Conservation (phyloP, 1,140 invertebrate species). For the Formica selysi region DNA sequence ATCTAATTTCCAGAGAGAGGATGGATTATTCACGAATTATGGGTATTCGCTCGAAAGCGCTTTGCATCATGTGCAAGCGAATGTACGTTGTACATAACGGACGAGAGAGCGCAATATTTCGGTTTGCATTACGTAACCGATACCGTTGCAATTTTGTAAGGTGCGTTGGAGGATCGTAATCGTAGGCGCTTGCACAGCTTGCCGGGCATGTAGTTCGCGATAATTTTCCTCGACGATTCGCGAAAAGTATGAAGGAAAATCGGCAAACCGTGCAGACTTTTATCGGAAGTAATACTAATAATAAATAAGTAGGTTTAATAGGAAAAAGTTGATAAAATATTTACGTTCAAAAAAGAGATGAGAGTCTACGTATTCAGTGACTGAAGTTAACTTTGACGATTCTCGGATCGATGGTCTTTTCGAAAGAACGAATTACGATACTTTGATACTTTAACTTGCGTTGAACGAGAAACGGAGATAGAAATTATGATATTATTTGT, state of each 20-base stretch:
- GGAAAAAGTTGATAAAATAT: neutral
- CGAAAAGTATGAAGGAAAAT: neutral
- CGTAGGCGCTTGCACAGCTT: constrained; percentile 15
- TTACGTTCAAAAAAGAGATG: too few relatives aligned
- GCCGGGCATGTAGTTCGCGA: constrained; percentile 4
- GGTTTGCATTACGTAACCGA: constrained; percentile 4
- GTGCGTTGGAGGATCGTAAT: constrained; percentile 20
- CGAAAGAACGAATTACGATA: neutral
- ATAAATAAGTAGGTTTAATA: neutral
- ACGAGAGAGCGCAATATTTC: constrained; percentile 37
- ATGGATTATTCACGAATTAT: constrained; percentile 44
- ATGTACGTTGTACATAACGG: constrained; percentile 8
- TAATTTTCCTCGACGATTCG: constrained; percentile 22
- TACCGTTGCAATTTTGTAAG: constrained; percentile 52
- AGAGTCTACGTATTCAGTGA: neutral
- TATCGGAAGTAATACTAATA: neutral
- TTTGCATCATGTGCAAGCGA: constrained; percentile 34
- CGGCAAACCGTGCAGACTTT: neutral
- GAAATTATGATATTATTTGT: neutral
- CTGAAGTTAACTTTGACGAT: constrained; percentile 8
- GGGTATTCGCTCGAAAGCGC: constrained; percentile 35
- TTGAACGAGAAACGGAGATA: neutral
- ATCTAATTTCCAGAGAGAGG: constrained; percentile 22
- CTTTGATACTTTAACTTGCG: too few relatives aligned
- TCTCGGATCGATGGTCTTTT: neutral